Conservation (phyloP, 2,888 invertebrate genomes). For the Caenorhabditis afra region DNA sequence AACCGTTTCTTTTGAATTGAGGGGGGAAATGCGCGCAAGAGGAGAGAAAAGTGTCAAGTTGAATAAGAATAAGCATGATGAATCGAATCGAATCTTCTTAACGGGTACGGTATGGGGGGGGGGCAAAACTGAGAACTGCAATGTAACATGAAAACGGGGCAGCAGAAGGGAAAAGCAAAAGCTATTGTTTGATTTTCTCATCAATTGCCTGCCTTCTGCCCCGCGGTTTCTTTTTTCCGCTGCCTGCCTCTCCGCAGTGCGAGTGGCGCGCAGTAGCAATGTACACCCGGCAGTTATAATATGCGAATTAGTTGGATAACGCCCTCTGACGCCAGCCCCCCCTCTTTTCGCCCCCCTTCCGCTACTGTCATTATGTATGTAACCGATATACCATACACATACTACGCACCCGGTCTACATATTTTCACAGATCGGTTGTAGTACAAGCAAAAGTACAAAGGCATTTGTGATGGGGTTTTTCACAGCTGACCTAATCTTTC, state of each 20-base stretch:
- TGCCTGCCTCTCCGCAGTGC: neutral
- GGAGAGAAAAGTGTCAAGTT: slow-evolving; percentile 43
- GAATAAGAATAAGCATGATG: slow-evolving; percentile 56
- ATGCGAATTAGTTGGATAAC: slow-evolving; percentile 53
- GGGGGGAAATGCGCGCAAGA: no score
- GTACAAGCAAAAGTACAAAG: slow-evolving; percentile 19
- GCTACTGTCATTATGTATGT: slow-evolving; percentile 50
- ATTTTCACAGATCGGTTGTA: slow-evolving; percentile 9
- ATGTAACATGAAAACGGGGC: slow-evolving; percentile 40
- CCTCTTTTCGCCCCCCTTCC: neutral
- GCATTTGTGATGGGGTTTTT: neutral
- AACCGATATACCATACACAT: slow-evolving; percentile 12
- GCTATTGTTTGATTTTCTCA: slow-evolving; percentile 59
- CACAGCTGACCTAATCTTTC: slow-evolving; percentile 26
- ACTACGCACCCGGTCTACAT: slow-evolving; percentile 6
- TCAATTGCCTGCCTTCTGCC: slow-evolving; percentile 21
- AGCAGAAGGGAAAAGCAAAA: slow-evolving; percentile 13
- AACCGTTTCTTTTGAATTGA: slow-evolving; percentile 5
- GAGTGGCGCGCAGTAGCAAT: slow-evolving; percentile 27
- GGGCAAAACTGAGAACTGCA: slow-evolving; percentile 30
- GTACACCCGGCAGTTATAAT: slow-evolving; percentile 47
- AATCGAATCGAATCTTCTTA: slow-evolving; percentile 6
- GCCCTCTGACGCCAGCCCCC: slow-evolving; percentile 39
- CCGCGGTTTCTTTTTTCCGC: slow-evolving; percentile 14
- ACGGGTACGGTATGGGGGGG: neutral